A percentile compares a stretch with the other conserved stretches of the same genome.
Evolutionary conservation across 1,140 invertebrate genomes (phyloP).

Genomic region (Drosophila suzukii): DNA sequence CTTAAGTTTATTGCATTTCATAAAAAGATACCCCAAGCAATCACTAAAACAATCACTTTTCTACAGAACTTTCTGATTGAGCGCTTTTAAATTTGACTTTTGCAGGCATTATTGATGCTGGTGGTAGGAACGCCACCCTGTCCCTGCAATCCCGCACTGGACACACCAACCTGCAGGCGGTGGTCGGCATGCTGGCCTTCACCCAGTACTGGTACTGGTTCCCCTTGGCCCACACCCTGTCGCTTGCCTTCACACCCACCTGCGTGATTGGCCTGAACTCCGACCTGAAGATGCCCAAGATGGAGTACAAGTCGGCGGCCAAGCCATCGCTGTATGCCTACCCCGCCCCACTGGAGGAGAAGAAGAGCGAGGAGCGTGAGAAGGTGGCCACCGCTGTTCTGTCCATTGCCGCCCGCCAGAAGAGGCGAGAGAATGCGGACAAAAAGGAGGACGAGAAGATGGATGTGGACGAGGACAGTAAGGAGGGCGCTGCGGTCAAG

Average conservation of each 20-base stretch:
- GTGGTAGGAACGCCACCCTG: slow-evolving; percentile 98
- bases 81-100: background rate
- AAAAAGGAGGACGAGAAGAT: slow-evolving; percentile 88
- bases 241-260: slow-evolving; percentile 98
- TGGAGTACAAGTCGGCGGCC: slow-evolving; percentile 96
- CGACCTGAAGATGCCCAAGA: slow-evolving; percentile 98
- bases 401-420: slow-evolving; percentile 96
- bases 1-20: background rate
- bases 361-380: slow-evolving; percentile 98
- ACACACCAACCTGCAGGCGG: slow-evolving; percentile 98
- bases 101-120: slow-evolving; percentile 87
- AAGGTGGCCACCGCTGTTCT: slow-evolving; percentile 98
- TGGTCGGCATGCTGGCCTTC: slow-evolving; percentile 99
- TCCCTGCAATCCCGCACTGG: slow-evolving; percentile 98
- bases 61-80: background rate
- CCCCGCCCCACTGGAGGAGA: slow-evolving; percentile 98
- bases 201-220: slow-evolving; percentile 99
- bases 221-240: slow-evolving; percentile 97
- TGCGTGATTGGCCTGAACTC: slow-evolving; percentile 97
- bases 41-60: too few species aligned
- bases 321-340: slow-evolving; percentile 98
- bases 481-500: slow-evolving; percentile 87
- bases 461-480: slow-evolving; percentile 89
- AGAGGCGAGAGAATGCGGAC: slow-evolving; percentile 89
- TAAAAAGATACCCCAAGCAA: too few species aligned